Conservation (phyloP, 2,888 invertebrate species). For the Microchrysa polita region DNA sequence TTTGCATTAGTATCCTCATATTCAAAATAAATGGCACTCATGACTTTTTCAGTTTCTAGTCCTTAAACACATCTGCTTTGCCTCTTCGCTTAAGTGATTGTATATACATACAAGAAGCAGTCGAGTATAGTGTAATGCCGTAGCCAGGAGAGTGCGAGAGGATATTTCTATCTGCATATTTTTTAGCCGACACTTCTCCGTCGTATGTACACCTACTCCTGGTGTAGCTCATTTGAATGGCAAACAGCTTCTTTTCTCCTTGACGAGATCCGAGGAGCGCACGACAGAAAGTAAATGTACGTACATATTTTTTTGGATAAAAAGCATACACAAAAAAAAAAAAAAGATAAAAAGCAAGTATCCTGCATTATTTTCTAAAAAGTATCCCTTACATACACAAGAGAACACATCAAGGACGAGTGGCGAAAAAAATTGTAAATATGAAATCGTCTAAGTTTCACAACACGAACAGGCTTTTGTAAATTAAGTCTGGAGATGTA, state of each 20-base stretch:
- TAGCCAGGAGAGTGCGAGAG: too few species aligned
- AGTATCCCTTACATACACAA: conserved; percentile 1
- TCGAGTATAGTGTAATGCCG: too few species aligned
- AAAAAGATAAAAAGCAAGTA: background rate
- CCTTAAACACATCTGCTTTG: conserved; percentile 6
- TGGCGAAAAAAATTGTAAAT: background rate
- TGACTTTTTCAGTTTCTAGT: conserved; percentile 18
- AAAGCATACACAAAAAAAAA: background rate
- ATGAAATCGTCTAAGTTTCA: background rate
- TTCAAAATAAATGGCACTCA: conserved; percentile 34
- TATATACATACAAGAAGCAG: too few species aligned
- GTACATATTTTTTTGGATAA: too few species aligned
- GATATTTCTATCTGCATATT: background rate
- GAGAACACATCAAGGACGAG: background rate
- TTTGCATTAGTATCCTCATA: conserved; percentile 38
- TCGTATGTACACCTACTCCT: too few species aligned
- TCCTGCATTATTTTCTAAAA: background rate
- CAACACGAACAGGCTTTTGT: background rate
- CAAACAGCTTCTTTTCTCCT: background rate
- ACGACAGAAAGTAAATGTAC: too few species aligned
- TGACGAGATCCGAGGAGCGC: background rate
- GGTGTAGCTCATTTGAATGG: conserved; percentile 16
- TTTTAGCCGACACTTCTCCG: background rate
- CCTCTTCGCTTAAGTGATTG: conserved; percentile 1
- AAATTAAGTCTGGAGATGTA: conserved; percentile 1